These are phyloP conservation scores for Saxicola maurus DNA, from an alignment of 2,797 vertebrate genomes.

Conservation along the genomic window DNA sequence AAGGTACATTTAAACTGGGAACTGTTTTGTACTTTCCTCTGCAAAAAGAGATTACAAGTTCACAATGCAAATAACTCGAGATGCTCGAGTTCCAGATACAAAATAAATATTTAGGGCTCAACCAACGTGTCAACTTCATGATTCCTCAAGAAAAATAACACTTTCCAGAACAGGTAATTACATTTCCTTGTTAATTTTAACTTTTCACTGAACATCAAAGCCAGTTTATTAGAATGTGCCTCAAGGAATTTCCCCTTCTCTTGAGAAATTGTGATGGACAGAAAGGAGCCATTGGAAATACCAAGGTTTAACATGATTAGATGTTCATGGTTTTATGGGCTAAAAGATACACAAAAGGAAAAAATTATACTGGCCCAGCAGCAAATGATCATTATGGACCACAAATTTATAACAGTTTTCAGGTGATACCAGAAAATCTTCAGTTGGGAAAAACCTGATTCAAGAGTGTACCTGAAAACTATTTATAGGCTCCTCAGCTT, in stretches of 20 bases:
- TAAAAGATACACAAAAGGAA: background rate
- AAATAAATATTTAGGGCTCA: background rate
- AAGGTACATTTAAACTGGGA: background rate
- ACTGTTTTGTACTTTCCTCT: background rate
- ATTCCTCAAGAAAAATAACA: conserved; percentile 6
- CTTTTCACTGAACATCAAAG: background rate
- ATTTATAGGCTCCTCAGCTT: background rate
- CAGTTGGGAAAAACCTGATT: background rate
- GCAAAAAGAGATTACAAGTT: background rate
- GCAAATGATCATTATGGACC: background rate
- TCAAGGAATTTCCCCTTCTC: background rate
- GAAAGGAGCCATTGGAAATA: background rate
- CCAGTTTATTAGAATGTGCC: background rate
- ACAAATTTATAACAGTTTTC: background rate
- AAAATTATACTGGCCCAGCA: background rate
- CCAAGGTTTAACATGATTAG: background rate
- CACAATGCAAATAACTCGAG: background rate
- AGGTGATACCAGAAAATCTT: background rate
- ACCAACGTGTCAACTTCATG: background rate
- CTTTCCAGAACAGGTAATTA: background rate
- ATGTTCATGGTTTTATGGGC: background rate
- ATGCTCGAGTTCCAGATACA: background rate
- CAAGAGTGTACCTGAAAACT: background rate
- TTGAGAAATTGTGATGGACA: background rate
- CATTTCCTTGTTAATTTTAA: background rate